phyloP scores from a whole-genome alignment of 2,888 invertebrate species.

The Drosophila birchii region DNA sequence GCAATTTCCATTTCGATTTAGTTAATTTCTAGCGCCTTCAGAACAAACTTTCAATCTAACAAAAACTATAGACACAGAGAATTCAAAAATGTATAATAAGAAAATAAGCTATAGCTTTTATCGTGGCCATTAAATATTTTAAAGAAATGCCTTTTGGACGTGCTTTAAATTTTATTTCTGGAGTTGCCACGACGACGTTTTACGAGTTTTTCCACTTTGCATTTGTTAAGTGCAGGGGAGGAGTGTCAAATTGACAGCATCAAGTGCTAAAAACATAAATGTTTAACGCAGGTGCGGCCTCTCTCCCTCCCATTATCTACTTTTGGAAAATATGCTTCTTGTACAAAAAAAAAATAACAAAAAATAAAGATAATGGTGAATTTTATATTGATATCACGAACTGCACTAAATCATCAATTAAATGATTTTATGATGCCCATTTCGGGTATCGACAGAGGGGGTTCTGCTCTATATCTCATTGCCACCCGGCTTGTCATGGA shows the following conservation, averaged over 20 bases:
- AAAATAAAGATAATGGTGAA: conserved; percentile 20
- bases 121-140: conserved; percentile 5
- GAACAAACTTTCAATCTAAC: not conserved
- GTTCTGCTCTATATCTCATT: conserved; percentile 16
- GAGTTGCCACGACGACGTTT: conserved; percentile 12
- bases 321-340: conserved; percentile 26
- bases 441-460: conserved; percentile 29
- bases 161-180: conserved; percentile 28
- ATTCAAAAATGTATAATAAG: not conserved
- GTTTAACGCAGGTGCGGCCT: conserved; percentile 25
- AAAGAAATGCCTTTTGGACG: conserved; percentile 18
- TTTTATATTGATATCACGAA: conserved; percentile 57
- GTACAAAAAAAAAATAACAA: conserved; percentile 1
- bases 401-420: conserved; percentile 66
- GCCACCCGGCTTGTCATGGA: not conserved
- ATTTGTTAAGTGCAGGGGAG: conserved; percentile 25
- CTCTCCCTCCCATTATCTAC: not conserved
- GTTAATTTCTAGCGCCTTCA: conserved; percentile 22
- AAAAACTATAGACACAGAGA: not conserved
- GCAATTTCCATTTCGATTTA: conserved; percentile 74
- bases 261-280: conserved; percentile 47
- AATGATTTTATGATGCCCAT: conserved; percentile 74
- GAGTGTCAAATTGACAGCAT: conserved; percentile 47
- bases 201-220: conserved; percentile 38
- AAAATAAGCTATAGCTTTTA: not conserved